Conservation (phyloP, 2,797 vertebrate genomes). For the Betta splendens region DNA sequence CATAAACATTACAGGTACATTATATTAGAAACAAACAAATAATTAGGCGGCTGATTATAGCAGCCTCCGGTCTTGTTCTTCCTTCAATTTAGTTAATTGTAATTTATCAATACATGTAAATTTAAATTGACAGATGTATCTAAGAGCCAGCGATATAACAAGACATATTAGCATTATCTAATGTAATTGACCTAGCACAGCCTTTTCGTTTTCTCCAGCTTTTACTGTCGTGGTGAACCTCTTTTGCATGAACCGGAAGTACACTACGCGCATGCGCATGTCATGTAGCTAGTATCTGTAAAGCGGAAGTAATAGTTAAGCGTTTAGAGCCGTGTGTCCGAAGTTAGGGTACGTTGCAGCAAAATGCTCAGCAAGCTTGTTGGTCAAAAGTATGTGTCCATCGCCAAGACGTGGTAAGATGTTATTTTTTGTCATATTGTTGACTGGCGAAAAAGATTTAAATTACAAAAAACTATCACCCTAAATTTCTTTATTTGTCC, state of each 20-base stretch:
- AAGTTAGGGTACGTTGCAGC: not conserved
- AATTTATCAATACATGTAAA: no score
- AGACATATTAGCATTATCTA: no score
- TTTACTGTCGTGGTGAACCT: not conserved
- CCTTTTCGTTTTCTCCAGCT: not conserved
- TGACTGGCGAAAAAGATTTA: no score
- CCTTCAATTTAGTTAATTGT: no score
- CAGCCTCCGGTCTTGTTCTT: no score
- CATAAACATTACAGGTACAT: no score
- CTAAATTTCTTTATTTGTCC: conserved; percentile 9
- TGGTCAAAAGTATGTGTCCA: conserved; percentile 70
- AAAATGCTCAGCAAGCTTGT: conserved; percentile 77
- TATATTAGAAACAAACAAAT: no score
- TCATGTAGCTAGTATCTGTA: rapidly evolving
- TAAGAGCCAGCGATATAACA: rapidly evolving
- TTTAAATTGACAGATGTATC: no score
- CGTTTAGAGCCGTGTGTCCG: not conserved
- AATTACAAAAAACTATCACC: no score
- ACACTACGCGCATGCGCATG: conserved; percentile 1
- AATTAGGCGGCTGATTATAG: no score
- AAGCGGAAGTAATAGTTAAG: conserved; percentile 32
- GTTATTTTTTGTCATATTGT: no score
- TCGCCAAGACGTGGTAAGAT: conserved; percentile 78
- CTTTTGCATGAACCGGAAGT: conserved; percentile 39
- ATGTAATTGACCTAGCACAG: not conserved